These are phyloP conservation scores for Addax nasomaculatus DNA, from an alignment of 2,113 vertebrate species.

Conservation along the genomic window DNA sequence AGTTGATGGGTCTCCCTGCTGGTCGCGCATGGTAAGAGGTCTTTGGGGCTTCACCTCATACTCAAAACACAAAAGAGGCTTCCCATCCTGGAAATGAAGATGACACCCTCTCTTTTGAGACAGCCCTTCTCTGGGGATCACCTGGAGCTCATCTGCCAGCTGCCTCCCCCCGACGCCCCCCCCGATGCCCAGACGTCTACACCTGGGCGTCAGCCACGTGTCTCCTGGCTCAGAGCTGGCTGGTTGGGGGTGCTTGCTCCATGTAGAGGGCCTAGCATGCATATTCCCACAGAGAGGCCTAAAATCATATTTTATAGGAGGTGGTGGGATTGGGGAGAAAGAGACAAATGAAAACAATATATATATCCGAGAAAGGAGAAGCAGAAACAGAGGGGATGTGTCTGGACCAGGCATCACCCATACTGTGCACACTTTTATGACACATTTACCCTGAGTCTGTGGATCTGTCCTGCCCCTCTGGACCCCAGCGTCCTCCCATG, in stretches of 20 bases:
- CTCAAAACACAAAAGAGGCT: slow-evolving; percentile 1
- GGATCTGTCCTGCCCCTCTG: fast-evolving
- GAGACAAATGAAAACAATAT: neutral
- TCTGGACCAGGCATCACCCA: fast-evolving
- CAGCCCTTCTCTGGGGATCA: neutral
- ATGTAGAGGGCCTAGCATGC: fast-evolving
- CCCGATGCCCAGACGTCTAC: fast-evolving
- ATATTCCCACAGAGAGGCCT: neutral
- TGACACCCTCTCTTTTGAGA: neutral
- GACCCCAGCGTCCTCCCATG: fast-evolving
- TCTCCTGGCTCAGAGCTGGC: neutral
- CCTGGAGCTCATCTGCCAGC: neutral
- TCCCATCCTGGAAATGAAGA: slow-evolving; percentile 19
- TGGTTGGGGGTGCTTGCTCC: neutral
- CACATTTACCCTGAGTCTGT: fast-evolving
- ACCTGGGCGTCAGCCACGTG: fast-evolving
- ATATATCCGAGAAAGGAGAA: neutral
- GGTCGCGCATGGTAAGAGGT: neutral
- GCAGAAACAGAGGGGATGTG: neutral
- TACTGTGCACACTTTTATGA: fast-evolving
- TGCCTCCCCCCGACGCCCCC: fast-evolving
- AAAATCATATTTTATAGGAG: neutral
- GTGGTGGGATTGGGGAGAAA: neutral
- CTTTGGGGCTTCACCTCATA: neutral
- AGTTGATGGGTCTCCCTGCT: neutral